Evolutionary conservation across 2,888 invertebrate genomes (phyloP).

Genomic region (Acanthosepion lycidas): DNA sequence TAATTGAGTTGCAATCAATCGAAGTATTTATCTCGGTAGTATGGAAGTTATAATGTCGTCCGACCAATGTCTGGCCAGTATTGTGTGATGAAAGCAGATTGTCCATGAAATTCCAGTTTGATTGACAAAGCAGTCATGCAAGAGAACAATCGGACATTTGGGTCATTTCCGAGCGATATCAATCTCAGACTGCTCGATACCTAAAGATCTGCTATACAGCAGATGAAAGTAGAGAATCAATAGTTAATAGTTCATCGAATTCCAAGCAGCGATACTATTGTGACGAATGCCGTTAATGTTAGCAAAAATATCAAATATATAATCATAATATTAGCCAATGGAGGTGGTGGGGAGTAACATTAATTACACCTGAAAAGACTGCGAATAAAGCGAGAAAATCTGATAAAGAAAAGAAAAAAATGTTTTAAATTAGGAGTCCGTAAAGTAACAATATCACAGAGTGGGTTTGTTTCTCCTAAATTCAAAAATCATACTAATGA

Average conservation of each 20-base stretch:
- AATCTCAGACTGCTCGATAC: background rate
- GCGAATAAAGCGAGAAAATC: no score
- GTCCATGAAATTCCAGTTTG: background rate
- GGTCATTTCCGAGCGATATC: background rate
- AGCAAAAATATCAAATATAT: background rate
- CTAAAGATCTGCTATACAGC: background rate
- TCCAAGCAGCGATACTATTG: background rate
- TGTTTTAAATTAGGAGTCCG: no score
- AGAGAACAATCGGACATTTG: background rate
- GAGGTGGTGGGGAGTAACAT: background rate
- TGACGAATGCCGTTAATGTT: background rate
- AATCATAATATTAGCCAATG: background rate
- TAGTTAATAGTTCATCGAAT: background rate
- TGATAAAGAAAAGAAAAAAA: no score
- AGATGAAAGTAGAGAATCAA: background rate
- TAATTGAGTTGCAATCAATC: conserved; percentile 2
- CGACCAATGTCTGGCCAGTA: background rate
- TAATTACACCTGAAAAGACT: no score
- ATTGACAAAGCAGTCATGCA: background rate
- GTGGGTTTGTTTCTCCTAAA: no score
- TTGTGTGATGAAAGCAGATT: background rate
- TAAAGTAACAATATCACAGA: no score
- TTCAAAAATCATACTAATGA: no score
- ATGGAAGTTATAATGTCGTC: background rate
- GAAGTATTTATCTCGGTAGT: background rate